Percentiles rank a stretch among this genome's conserved stretches.
phyloP scores from a whole-genome alignment of 2,113 vertebrate genomes.

The Machaerirhynchus nigripectus region DNA sequence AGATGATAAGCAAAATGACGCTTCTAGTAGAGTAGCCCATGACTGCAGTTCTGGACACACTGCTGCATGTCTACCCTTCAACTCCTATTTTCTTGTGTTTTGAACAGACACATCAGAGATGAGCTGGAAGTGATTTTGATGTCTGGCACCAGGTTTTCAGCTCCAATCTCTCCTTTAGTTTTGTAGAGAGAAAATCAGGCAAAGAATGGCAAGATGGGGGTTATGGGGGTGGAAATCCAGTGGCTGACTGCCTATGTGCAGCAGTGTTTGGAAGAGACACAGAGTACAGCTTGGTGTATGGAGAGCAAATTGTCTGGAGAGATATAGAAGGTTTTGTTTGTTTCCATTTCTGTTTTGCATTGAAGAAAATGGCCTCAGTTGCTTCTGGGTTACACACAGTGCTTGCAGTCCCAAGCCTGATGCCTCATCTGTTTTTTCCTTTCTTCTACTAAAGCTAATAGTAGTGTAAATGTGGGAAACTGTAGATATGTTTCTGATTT shows the following conservation, averaged over 20 bases:
- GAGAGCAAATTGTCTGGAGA: not conserved
- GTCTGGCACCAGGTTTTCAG: not conserved
- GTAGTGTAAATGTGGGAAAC: conserved; percentile 69
- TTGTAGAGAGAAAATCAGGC: not conserved
- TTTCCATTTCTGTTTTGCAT: not conserved
- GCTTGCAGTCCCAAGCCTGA: conserved; percentile 46
- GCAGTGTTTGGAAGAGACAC: not conserved
- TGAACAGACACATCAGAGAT: not conserved
- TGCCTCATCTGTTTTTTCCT: conserved; percentile 68
- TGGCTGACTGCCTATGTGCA: not conserved
- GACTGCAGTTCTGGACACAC: not conserved
- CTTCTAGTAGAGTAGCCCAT: not conserved
- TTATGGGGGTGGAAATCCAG: not conserved
- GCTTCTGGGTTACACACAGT: conserved; percentile 49
- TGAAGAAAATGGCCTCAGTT: conserved; percentile 33
- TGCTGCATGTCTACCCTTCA: not conserved
- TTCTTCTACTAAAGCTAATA: conserved; percentile 67
- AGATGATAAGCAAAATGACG: not conserved
- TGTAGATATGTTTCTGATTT: conserved; percentile 59
- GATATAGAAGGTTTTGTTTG: conserved; percentile 11
- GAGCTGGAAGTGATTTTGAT: not conserved
- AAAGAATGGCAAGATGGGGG: not conserved
- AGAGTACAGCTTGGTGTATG: not conserved
- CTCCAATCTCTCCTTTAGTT: not conserved
- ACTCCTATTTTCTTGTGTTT: not conserved